Percentiles rank a stretch among this genome's conserved stretches.
Conservation (phyloP, 1,140 invertebrate species). For the Ceratina calcarata region DNA sequence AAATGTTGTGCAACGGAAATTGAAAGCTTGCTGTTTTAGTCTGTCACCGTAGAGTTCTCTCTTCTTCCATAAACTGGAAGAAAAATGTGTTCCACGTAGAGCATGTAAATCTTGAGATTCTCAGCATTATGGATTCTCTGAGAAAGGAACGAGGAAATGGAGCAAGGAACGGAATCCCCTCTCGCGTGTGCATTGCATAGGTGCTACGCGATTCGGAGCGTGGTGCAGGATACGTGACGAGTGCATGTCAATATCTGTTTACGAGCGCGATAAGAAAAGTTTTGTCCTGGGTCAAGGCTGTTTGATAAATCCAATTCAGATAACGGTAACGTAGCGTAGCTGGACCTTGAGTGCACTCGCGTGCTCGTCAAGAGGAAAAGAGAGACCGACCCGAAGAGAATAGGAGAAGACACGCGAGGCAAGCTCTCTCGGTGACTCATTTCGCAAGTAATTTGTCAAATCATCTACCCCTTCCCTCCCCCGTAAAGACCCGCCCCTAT, state of each 20-base stretch:
- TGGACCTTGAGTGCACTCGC: slow-evolving; percentile 34
- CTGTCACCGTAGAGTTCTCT: no score
- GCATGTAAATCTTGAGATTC: no score
- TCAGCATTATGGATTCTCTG: no score
- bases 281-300: slow-evolving; percentile 72
- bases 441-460: slow-evolving; percentile 54
- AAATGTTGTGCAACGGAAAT: no score
- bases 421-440: slow-evolving; percentile 45
- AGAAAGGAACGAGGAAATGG: no score
- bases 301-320: slow-evolving; percentile 69
- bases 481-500: slow-evolving; percentile 9
- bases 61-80: no score
- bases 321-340: slow-evolving; percentile 45
- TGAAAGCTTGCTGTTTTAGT: no score
- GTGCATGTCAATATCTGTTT: slow-evolving; percentile 30
- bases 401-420: slow-evolving; percentile 16
- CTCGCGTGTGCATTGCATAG: no score
- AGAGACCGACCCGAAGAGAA: background rate
- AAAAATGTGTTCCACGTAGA: no score
- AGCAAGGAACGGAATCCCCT: no score
- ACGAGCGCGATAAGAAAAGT: slow-evolving; percentile 56
- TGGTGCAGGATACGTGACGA: no score
- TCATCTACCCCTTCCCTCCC: slow-evolving; percentile 39
- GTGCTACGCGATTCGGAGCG: background rate
- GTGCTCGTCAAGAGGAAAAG: background rate